A percentile compares a stretch with the other conserved stretches of the same genome.
Conservation (phyloP, 2,113 vertebrate genomes). For the Agelaius phoeniceus region DNA sequence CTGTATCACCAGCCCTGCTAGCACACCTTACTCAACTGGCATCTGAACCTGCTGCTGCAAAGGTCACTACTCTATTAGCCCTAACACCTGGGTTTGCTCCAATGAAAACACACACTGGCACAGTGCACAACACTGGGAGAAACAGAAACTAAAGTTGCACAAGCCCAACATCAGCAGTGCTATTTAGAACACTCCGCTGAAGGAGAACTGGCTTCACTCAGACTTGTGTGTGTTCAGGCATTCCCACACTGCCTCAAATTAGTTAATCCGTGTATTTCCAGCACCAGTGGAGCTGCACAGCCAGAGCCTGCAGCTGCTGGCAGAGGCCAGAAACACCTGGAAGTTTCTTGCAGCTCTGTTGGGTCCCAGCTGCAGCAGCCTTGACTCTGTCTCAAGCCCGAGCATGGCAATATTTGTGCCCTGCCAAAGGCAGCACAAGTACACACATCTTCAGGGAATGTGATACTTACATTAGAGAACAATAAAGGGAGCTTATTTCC, state of each 20-base stretch:
- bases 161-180: not conserved
- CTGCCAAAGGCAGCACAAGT: not conserved
- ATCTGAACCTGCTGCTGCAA: not conserved
- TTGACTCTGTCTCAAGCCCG: not conserved
- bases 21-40: fast-evolving
- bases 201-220: not conserved
- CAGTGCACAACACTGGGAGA: fast-evolving
- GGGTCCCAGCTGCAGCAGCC: not conserved
- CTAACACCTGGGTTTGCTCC: not conserved
- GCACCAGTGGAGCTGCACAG: fast-evolving
- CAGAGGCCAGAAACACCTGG: not conserved
- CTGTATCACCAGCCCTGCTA: not conserved
- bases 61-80: not conserved
- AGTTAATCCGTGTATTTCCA: not conserved
- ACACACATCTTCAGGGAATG: not conserved
- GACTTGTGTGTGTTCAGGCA: fast-evolving
- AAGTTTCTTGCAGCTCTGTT: not conserved
- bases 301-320: not conserved
- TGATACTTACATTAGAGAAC: not conserved
- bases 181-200: not conserved
- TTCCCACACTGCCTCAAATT: not conserved
- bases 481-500: not conserved
- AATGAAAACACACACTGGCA: not conserved
- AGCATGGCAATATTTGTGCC: not conserved
- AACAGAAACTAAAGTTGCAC: not conserved